These are phyloP conservation scores for Gasterosteus aculeatus DNA, from an alignment of 2,113 vertebrate species.

Conservation along the genomic window DNA sequence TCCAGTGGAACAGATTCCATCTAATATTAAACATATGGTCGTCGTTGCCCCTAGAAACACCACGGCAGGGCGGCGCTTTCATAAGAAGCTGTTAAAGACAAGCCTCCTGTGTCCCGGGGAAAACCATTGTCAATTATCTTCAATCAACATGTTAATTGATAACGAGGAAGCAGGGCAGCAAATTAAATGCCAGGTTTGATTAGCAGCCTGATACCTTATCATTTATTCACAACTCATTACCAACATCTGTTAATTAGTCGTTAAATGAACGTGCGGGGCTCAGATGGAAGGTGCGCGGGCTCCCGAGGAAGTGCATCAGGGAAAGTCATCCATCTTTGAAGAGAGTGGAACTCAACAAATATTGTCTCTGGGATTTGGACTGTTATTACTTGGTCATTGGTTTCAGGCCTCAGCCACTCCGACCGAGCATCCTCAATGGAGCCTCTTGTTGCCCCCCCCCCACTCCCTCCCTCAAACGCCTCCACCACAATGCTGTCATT, in stretches of 20 bases:
- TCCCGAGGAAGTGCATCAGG: slow-evolving; percentile 53
- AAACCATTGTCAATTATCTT: slow-evolving; percentile 78
- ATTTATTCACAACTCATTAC: slow-evolving; percentile 84
- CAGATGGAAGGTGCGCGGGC: slow-evolving; percentile 70
- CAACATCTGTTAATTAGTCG: slow-evolving; percentile 85
- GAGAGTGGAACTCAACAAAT: slow-evolving; percentile 74
- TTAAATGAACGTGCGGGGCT: slow-evolving; percentile 73
- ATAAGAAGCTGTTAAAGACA: slow-evolving; percentile 74
- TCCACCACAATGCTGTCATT: slow-evolving; percentile 70
- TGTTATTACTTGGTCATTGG: slow-evolving; percentile 81
- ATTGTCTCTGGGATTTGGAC: slow-evolving; percentile 77
- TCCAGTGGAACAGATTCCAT: slow-evolving; percentile 85
- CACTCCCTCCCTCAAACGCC: slow-evolving; percentile 62
- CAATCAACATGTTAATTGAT: slow-evolving; percentile 79
- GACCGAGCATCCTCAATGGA: slow-evolving; percentile 69
- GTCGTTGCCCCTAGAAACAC: slow-evolving; percentile 74
- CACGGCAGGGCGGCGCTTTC: slow-evolving; percentile 38
- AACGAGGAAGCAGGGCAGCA: slow-evolving; percentile 80
- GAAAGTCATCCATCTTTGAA: slow-evolving; percentile 78
- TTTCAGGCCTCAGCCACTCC: slow-evolving; percentile 72
- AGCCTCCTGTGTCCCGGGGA: slow-evolving; percentile 63
- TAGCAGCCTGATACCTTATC: slow-evolving; percentile 83
- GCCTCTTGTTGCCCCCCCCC: slow-evolving; percentile 68
- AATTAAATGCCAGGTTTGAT: slow-evolving; percentile 86
- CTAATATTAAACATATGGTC: slow-evolving; percentile 89